Conservation (phyloP, 2,113 vertebrate species). For the Ploceus nigricollis region DNA sequence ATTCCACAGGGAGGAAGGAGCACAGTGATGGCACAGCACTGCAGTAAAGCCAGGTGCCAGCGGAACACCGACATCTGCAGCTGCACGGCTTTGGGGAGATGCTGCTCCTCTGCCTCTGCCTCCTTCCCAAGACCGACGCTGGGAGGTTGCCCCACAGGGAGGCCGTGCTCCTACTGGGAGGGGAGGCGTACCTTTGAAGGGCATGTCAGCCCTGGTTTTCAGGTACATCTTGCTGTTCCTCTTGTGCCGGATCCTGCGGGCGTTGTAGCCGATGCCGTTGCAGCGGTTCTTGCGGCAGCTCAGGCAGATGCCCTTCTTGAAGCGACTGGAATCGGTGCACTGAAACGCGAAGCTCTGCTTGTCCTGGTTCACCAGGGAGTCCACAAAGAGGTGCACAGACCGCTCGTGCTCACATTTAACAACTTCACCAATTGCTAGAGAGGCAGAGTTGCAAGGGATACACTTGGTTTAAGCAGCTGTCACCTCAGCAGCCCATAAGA, state of each 20-base stretch:
- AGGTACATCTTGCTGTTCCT: conserved; percentile 94
- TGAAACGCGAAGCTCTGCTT: conserved; percentile 92
- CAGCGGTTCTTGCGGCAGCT: conserved; percentile 97
- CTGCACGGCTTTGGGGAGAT: accelerated
- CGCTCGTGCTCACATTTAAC: conserved; percentile 92
- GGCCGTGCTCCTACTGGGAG: accelerated
- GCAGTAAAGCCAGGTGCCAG: accelerated
- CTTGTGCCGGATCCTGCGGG: conserved; percentile 81
- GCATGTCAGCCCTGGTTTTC: conserved; percentile 91
- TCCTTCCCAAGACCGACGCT: accelerated
- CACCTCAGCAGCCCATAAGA: not conserved
- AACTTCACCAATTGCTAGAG: conserved; percentile 83
- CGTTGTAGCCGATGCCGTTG: conserved; percentile 90
- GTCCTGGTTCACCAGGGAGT: conserved; percentile 90
- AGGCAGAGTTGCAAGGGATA: not conserved
- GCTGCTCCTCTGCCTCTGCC: not conserved
- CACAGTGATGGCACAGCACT: not conserved
- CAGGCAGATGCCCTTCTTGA: conserved; percentile 95
- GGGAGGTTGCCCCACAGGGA: not conserved
- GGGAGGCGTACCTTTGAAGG: conserved; percentile 84
- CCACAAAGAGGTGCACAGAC: conserved; percentile 91
- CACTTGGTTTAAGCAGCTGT: not conserved
- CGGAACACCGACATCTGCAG: accelerated
- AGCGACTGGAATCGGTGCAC: conserved; percentile 86
- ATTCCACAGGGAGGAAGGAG: not conserved